Conservation (phyloP, 92 coral and sea anemone genomes). For the Paragorgia papillata region DNA sequence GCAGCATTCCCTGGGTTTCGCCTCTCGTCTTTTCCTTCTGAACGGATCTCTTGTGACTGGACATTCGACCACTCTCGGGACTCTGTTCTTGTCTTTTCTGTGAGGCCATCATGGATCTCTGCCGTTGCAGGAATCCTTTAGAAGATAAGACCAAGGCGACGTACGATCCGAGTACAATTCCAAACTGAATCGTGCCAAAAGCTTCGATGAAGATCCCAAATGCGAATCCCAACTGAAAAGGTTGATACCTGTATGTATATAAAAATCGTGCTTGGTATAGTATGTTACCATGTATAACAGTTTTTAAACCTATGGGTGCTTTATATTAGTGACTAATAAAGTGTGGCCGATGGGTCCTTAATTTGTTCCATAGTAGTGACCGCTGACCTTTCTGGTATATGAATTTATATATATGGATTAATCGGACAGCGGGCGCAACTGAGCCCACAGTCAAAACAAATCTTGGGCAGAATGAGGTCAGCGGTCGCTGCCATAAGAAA, state of each 20-base stretch:
- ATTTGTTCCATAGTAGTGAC: too few relatives aligned
- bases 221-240: slow-evolving; percentile 56
- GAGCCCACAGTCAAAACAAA: too few relatives aligned
- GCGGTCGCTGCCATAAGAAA: too few relatives aligned
- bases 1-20: slow-evolving; percentile 82
- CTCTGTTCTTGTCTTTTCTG: slow-evolving; percentile 28
- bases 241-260: slow-evolving; percentile 3
- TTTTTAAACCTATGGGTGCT: too few relatives aligned
- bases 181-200: neutral
- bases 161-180: slow-evolving; percentile 57
- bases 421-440: too few relatives aligned
- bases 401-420: too few relatives aligned
- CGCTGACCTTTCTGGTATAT: too few relatives aligned
- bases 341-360: too few relatives aligned
- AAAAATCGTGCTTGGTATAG: too few relatives aligned
- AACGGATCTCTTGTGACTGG: slow-evolving; percentile 9
- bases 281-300: too few relatives aligned
- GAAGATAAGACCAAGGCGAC: slow-evolving; percentile 75
- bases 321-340: too few relatives aligned
- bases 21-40: slow-evolving; percentile 40
- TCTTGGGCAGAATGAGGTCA: too few relatives aligned
- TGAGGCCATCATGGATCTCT: slow-evolving; percentile 68
- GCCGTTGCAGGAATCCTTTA: slow-evolving; percentile 72
- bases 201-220: slow-evolving; percentile 54
- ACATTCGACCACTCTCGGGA: slow-evolving; percentile 1